Percentiles rank a stretch among this genome's conserved stretches.
phyloP scores from a whole-genome alignment of 2,113 vertebrate genomes.

The Stegastes partitus region DNA sequence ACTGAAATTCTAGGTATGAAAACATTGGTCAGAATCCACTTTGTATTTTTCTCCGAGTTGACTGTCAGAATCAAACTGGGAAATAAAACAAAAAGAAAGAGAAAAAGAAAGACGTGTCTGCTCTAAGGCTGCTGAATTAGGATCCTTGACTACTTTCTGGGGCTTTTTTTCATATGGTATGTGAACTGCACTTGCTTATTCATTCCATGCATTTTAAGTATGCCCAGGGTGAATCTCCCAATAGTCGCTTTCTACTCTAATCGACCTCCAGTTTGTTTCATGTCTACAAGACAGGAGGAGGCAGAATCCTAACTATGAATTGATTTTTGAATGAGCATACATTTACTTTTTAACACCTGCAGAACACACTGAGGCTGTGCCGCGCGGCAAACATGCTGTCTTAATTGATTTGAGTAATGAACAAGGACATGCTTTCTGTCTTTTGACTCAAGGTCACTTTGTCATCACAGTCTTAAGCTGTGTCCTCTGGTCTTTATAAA shows the following conservation, averaged over 20 bases:
- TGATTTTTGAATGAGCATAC: conserved; percentile 86
- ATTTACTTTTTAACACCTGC: conserved; percentile 83
- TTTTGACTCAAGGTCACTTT: conserved; percentile 82
- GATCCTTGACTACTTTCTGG: conserved; percentile 34
- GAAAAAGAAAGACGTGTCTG: background rate
- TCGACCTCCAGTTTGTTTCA: conserved; percentile 74
- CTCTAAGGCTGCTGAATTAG: conserved; percentile 25
- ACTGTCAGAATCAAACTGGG: conserved; percentile 11
- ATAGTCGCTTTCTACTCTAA: conserved; percentile 52
- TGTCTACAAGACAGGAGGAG: conserved; percentile 60
- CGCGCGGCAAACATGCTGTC: conserved; percentile 74
- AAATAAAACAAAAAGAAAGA: conserved; percentile 7
- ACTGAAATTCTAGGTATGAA: background rate
- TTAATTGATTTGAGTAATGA: conserved; percentile 85
- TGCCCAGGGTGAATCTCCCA: conserved; percentile 30
- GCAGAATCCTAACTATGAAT: conserved; percentile 74
- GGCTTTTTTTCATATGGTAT: conserved; percentile 8
- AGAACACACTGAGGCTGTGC: conserved; percentile 73
- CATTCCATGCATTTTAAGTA: conserved; percentile 62
- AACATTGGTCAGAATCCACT: background rate
- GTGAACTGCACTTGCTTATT: conserved; percentile 40
- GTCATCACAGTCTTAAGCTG: conserved; percentile 44
- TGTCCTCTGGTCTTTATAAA: conserved; percentile 77
- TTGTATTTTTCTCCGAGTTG: background rate
- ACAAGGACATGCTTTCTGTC: conserved; percentile 71